phyloP scores from a whole-genome alignment of 2,113 vertebrate genomes.

The Phylloscopus trochiloides region DNA sequence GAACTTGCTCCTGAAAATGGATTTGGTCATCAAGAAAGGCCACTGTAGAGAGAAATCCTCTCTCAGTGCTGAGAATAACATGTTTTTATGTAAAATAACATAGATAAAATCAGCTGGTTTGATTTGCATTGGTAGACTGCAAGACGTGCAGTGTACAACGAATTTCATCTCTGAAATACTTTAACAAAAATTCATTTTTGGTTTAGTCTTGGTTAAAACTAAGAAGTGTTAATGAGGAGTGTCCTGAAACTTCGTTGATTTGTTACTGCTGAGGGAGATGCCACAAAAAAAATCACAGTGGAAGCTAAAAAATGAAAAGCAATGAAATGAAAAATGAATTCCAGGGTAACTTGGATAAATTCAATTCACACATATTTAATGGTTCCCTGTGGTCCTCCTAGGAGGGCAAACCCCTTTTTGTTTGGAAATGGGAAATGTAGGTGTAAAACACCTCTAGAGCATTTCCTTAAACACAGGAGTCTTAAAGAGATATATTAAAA shows the following conservation, averaged over 20 bases:
- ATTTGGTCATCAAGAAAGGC: neutral
- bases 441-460: neutral
- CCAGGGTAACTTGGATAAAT: neutral
- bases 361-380: constrained; percentile 28
- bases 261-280: constrained; percentile 7
- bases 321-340: neutral
- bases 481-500: neutral
- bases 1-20: neutral
- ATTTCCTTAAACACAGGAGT: neutral
- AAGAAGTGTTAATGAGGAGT: constrained; percentile 56
- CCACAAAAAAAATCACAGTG: neutral
- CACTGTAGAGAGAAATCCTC: rapidly evolving
- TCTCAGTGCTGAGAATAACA: neutral
- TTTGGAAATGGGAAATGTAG: neutral
- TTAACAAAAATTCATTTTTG: neutral
- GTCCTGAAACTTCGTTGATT: neutral
- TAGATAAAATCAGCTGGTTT: neutral
- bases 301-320: constrained; percentile 16
- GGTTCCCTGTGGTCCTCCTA: neutral
- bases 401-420: neutral
- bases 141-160: neutral
- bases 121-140: neutral
- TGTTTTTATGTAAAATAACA: neutral
- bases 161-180: neutral
- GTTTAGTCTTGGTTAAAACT: constrained; percentile 52